Evolutionary conservation across 2,113 vertebrate genomes (phyloP), one percentile per base, ranked within the genome.

Genomic region (Dromiciops gliroides): DNA sequence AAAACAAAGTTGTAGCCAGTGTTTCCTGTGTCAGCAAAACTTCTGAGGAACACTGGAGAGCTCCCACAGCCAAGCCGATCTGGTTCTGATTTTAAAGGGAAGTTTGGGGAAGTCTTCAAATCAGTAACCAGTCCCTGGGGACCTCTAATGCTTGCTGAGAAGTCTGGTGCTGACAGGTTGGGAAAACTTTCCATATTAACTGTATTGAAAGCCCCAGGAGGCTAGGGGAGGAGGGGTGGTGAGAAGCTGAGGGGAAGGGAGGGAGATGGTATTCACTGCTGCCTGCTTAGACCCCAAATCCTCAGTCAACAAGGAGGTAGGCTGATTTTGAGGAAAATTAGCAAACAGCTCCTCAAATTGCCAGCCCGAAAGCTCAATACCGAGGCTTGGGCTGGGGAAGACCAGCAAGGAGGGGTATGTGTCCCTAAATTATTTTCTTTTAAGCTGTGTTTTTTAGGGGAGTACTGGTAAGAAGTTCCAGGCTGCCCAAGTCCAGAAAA

Each of bases 21-120:
- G 97, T 98, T 97, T 97, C 97, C 97, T 56, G 96, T 98, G 98
- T 98, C 97, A 98, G 98, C 98, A 98, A 97, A 97, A 98, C 96
- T 97, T 98, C 98, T 97, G 97, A 98, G 97, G 98, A 97, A 97
- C 97, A 98, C 96, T 97, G 97, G 97, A 97, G 95, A 91, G 97
- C 97, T 56, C 97, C 67, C 98, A 97, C 96, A 95, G 97, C 98
- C 93, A 50, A 88, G 89, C 7, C 92, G 97, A 89, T 97, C 96
- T 50, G 0, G 97, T 96, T 67, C 95, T 93, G 5, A 94, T 97
- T 97, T 97, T 60, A 98, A 98, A 98, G 97, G 94, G 95, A 97
- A 97, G 97, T 96, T 97, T 97, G 94, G 97, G 97, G 97, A 97
- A 97, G 96, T 97, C 97, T 98, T 98, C 98, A 98, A 97, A 97